Evolutionary conservation across 2,888 invertebrate genomes (phyloP).

Genomic region (Zele albiditarsus): DNA sequence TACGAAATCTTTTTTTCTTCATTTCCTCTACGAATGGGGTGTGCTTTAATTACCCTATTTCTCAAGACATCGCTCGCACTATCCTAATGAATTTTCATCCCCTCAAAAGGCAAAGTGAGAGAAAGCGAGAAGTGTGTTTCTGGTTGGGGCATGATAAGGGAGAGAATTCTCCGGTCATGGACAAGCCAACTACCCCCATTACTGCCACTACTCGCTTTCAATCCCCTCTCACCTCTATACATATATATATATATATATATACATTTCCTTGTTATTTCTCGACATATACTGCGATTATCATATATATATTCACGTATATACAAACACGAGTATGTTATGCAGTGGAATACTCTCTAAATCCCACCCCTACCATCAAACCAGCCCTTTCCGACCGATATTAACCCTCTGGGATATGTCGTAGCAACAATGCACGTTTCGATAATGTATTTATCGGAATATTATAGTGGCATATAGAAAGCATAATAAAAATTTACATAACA

Average conservation of each 20-base stretch:
- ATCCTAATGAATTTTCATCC: conserved; percentile 3
- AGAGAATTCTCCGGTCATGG: conserved; percentile 1
- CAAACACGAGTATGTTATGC: neutral
- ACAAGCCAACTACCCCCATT: neutral
- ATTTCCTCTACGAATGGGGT: neutral
- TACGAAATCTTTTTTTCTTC: no score
- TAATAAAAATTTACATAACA: neutral
- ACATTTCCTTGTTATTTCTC: neutral
- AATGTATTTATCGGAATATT: neutral
- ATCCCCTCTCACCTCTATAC: neutral
- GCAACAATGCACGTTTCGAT: neutral
- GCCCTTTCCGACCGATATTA: neutral
- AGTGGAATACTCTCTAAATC: neutral
- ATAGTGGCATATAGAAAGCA: conserved; percentile 24
- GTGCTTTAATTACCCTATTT: conserved; percentile 33
- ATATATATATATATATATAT: neutral
- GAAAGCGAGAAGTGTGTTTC: neutral
- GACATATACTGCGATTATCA: neutral
- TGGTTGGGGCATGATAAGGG: neutral
- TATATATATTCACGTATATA: neutral
- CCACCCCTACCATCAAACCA: conserved; percentile 3
- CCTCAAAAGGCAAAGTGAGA: neutral
- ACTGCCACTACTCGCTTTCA: neutral
- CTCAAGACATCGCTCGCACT: conserved; percentile 30
- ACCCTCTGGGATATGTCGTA: conserved; percentile 3